phyloP scores from a whole-genome alignment of 2,888 invertebrate genomes.

The Heliconius aoede region DNA sequence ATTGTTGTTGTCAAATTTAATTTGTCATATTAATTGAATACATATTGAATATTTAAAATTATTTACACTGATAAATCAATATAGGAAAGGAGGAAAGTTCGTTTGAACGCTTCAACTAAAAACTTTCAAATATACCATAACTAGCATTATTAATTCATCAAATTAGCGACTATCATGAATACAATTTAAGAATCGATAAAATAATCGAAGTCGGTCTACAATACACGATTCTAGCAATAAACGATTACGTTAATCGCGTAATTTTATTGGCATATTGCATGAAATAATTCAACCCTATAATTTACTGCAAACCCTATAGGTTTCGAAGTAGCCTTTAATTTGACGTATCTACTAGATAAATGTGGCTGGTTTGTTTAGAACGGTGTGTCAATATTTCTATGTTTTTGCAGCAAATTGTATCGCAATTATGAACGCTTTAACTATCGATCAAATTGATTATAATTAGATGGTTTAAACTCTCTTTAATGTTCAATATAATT shows the following conservation, averaged over 20 bases:
- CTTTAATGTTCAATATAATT: not conserved
- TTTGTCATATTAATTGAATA: too few relatives aligned
- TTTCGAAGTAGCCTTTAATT: constrained; percentile 45
- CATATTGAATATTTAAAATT: too few relatives aligned
- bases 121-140: not conserved
- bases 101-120: not conserved
- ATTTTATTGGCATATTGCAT: constrained; percentile 56
- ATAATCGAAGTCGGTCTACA: constrained; percentile 33
- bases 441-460: not conserved
- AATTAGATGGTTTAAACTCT: not conserved
- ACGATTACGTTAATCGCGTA: constrained; percentile 55
- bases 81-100: too few relatives aligned
- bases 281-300: constrained; percentile 52
- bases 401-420: constrained; percentile 19
- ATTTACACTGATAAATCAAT: too few relatives aligned
- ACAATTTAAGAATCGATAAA: constrained; percentile 41
- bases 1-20: too few relatives aligned
- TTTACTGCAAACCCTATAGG: constrained; percentile 47
- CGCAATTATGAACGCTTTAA: constrained; percentile 18
- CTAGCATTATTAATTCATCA: constrained; percentile 25
- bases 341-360: constrained; percentile 38
- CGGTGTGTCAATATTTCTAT: constrained; percentile 34
- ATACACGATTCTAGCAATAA: constrained; percentile 48
- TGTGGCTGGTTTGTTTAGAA: constrained; percentile 29
- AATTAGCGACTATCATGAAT: constrained; percentile 27